phyloP scores from a whole-genome alignment of 2,113 vertebrate species.

The Alectura lathami region DNA sequence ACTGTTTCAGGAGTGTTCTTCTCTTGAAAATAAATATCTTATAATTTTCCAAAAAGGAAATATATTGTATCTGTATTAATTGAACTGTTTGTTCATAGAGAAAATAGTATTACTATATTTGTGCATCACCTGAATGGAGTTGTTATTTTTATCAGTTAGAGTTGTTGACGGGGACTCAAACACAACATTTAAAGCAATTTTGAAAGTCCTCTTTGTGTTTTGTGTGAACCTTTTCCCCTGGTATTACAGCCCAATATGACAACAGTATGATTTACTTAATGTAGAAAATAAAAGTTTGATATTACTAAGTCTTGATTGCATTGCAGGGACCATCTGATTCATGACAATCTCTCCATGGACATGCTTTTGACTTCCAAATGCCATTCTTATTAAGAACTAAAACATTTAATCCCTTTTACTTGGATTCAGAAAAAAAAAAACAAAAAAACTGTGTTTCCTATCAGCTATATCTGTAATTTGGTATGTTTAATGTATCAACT shows the following conservation, averaged over 20 bases:
- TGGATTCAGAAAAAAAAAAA: slow-evolving; percentile 56
- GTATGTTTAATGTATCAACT: slow-evolving; percentile 21
- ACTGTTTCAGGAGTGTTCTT: not conserved
- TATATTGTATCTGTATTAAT: slow-evolving; percentile 45
- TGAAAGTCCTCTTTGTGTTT: not conserved
- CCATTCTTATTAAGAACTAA: slow-evolving; percentile 17
- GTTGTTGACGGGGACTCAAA: slow-evolving; percentile 15
- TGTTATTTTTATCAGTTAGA: not conserved
- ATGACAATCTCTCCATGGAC: not conserved
- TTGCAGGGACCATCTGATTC: slow-evolving; percentile 23
- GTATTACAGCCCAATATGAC: not conserved
- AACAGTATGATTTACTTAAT: not conserved
- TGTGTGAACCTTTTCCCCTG: slow-evolving; percentile 6
- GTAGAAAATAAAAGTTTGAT: not conserved
- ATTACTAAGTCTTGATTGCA: slow-evolving; percentile 10
- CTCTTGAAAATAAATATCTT: slow-evolving; percentile 48
- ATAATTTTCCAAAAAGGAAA: slow-evolving; percentile 48
- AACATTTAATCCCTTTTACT: slow-evolving; percentile 23
- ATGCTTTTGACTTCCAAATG: slow-evolving; percentile 31
- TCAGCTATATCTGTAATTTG: slow-evolving; percentile 32
- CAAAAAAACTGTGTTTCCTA: slow-evolving; percentile 46
- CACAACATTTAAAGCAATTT: not conserved
- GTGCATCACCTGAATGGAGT: slow-evolving; percentile 23
- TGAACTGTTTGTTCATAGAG: not conserved
- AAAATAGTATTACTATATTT: slow-evolving; percentile 34